phyloP scores from a whole-genome alignment of 2,113 vertebrate species.

The Lepisosteus oculatus region DNA sequence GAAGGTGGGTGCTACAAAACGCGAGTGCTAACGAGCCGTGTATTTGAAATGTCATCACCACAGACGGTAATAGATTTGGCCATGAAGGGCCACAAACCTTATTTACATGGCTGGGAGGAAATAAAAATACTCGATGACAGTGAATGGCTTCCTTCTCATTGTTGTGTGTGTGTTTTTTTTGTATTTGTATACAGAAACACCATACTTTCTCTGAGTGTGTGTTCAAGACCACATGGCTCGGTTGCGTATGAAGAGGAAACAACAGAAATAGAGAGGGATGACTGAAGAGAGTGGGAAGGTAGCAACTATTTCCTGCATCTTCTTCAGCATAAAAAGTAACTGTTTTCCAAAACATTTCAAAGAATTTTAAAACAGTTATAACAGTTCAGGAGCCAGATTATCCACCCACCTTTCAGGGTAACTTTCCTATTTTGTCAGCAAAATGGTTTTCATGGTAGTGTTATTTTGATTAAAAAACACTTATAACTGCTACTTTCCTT shows the following conservation, averaged over 20 bases:
- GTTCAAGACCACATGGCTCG: no score
- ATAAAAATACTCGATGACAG: conserved; percentile 48
- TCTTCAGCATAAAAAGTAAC: background rate
- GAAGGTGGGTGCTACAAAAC: conserved; percentile 39
- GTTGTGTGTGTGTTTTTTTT: conserved; percentile 3
- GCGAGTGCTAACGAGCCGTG: conserved; percentile 59
- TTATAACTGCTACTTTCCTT: no score
- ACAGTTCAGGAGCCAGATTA: background rate
- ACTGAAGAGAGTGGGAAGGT: background rate
- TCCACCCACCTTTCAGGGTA: background rate
- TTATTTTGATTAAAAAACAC: background rate
- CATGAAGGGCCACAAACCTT: conserved; percentile 45
- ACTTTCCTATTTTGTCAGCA: background rate
- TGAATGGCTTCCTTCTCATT: conserved; percentile 10
- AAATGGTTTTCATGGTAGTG: background rate
- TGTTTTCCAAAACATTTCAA: conserved; percentile 15
- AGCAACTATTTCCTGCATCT: conserved; percentile 16
- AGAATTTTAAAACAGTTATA: conserved; percentile 11
- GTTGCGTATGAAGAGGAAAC: background rate
- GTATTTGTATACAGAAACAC: background rate
- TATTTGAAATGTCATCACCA: conserved; percentile 60
- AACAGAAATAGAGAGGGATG: background rate
- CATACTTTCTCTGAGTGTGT: conserved; percentile 29
- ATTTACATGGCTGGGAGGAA: conserved; percentile 36
- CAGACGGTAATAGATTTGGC: conserved; percentile 61